These are phyloP conservation scores for Pristionchus entomophagus DNA, from an alignment of 2,888 invertebrate genomes.

Conservation along the genomic window DNA sequence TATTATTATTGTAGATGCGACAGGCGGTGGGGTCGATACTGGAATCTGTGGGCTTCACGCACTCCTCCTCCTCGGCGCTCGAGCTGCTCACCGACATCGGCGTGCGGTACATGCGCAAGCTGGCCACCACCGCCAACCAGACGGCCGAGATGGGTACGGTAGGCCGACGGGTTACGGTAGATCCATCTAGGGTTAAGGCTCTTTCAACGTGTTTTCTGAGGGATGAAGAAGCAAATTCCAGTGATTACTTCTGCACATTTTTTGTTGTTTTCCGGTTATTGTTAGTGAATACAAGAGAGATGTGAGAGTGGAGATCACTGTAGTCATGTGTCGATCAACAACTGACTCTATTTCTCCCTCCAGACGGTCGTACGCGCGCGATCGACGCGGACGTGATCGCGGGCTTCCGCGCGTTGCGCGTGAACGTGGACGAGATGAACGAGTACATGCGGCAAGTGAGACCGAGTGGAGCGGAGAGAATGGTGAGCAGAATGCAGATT, in stretches of 20 bases:
- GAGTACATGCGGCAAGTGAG: slow-evolving; percentile 51
- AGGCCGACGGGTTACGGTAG: background rate
- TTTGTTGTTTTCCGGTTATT: too few relatives aligned
- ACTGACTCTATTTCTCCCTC: background rate
- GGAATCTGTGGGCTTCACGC: slow-evolving; percentile 40
- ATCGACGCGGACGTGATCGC: slow-evolving; percentile 32
- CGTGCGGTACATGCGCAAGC: slow-evolving; percentile 33
- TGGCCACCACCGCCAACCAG: background rate
- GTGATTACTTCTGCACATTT: too few relatives aligned
- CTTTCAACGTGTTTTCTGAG: too few relatives aligned
- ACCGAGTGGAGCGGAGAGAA: slow-evolving; percentile 23
- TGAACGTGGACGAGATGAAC: slow-evolving; percentile 51
- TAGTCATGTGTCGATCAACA: background rate
- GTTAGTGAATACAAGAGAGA: too few relatives aligned
- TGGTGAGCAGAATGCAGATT: slow-evolving; percentile 1
- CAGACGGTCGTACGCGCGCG: slow-evolving; percentile 7
- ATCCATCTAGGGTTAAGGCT: too few relatives aligned
- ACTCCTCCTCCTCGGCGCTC: background rate
- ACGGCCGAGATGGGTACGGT: slow-evolving; percentile 29
- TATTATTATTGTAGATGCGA: slow-evolving; percentile 17
- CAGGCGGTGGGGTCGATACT: slow-evolving; percentile 37
- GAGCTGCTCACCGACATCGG: slow-evolving; percentile 27
- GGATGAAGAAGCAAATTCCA: too few relatives aligned
- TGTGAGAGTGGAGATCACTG: too few relatives aligned
- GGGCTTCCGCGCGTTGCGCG: background rate